Evolutionary conservation across 2,113 vertebrate species (phyloP).

Genomic region (Rhinolophus ferrumequinum): DNA sequence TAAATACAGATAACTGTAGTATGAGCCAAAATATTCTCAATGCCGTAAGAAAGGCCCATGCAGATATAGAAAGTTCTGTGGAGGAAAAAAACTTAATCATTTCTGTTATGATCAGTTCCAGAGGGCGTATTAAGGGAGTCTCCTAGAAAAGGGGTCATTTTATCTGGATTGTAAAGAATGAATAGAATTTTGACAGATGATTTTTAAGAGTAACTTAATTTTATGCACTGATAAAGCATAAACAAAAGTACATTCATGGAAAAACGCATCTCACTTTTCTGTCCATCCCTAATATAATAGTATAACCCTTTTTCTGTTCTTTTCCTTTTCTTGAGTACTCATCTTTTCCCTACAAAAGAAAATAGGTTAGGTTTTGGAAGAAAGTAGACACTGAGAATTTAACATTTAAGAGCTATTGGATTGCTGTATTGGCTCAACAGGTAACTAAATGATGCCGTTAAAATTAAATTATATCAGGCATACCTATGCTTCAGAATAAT

Average conservation of each 20-base stretch:
- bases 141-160: neutral
- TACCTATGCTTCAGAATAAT: neutral
- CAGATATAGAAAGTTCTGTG: neutral
- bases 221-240: neutral
- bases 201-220: slow-evolving; percentile 29
- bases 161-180: neutral
- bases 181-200: neutral
- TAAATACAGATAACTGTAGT: neutral
- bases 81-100: neutral
- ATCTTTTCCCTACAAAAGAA: neutral
- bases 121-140: neutral
- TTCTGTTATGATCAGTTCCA: neutral
- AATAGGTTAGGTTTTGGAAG: neutral
- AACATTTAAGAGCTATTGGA: neutral
- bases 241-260: neutral
- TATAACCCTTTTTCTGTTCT: neutral
- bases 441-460: neutral
- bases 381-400: neutral
- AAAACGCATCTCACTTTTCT: neutral
- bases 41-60: neutral
- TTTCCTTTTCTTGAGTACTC: neutral
- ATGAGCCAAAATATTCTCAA: neutral
- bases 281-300: neutral
- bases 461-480: neutral
- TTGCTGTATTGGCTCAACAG: neutral